phyloP scores from a whole-genome alignment of 1,140 invertebrate genomes.

The Hyles vespertilio region DNA sequence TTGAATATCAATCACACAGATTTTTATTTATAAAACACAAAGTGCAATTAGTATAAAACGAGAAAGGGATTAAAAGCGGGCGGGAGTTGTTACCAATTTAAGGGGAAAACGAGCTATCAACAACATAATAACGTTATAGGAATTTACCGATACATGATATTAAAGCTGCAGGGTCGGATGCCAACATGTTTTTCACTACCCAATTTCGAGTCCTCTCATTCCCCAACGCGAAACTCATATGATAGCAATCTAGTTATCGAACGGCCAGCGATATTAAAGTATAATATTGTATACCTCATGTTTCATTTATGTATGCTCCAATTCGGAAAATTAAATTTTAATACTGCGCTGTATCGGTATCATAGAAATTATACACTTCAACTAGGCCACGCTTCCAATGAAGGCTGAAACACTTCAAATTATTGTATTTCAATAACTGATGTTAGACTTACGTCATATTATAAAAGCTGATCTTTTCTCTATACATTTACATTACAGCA shows the following conservation, averaged over 20 bases:
- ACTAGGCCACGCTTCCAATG: too few species aligned
- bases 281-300: conserved; percentile 32
- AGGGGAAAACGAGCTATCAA: neutral
- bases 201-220: conserved; percentile 29
- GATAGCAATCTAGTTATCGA: conserved; percentile 48
- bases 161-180: conserved; percentile 18
- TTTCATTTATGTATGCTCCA: conserved; percentile 22
- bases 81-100: neutral
- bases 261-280: conserved; percentile 41
- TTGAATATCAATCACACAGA: too few species aligned
- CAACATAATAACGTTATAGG: conserved; percentile 13
- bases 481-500: too few species aligned
- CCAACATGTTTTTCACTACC: conserved; percentile 29
- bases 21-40: too few species aligned
- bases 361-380: neutral
- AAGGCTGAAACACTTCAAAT: too few species aligned
- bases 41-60: too few species aligned
- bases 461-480: too few species aligned
- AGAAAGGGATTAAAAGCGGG: too few species aligned
- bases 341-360: neutral
- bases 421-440: too few species aligned
- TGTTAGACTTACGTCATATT: too few species aligned
- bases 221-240: conserved; percentile 29
- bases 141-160: conserved; percentile 25
- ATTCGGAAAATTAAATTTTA: conserved; percentile 30